Base-by-base conservation (phyloP, 1,140 invertebrate species). In the Drosophila leontia region DNA sequence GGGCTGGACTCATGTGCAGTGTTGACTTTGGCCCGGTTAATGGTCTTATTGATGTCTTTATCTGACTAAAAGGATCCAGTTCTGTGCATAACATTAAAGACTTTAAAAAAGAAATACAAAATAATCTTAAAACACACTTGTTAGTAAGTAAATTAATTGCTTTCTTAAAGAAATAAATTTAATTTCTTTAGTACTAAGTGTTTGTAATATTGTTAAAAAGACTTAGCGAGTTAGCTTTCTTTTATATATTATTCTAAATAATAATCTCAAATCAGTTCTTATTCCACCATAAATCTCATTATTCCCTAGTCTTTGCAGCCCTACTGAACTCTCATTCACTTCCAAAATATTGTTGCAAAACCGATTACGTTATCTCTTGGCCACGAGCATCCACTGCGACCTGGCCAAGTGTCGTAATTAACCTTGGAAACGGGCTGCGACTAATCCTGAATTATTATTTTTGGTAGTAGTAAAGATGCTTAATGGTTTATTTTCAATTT, bases 401-500 rank as follows among this genome's bases (percentile, higher is more conserved):
- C 88, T 91, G 84, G 55, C 84, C 88, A 75, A 91, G 91, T 88
- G 78, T 75, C 72, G 88, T 91, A 91, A 91, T 91, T 91, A 91
- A 91, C 88, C 88, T 82, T 55, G 50, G 55, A 60, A 88, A 80
- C 64, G 82, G 87, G 84, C 78, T 80, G 72, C 55, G 77, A 90
- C 84, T 87, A 87, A 87, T 87, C 84, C 84, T 87, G 80, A 87
- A 90, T 78, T 87, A 87, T 87, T 80, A 88, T 88, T 87, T 87
- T 51, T 71, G 67, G 58, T 69, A 56, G 76, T 75, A 80, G 84
- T 75, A 62, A 61, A 57, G 74, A 78, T 75, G 77, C 70, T 65
- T 80, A 81, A 87, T 83, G 77, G 80, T 91, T 91, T 91, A 87
- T 91, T 88, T 82, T 91, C 90, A 91, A 91, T 91, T 91, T 91